Base-by-base conservation (phyloP, 1,140 invertebrate genomes). In the Bicyclus anynana region DNA sequence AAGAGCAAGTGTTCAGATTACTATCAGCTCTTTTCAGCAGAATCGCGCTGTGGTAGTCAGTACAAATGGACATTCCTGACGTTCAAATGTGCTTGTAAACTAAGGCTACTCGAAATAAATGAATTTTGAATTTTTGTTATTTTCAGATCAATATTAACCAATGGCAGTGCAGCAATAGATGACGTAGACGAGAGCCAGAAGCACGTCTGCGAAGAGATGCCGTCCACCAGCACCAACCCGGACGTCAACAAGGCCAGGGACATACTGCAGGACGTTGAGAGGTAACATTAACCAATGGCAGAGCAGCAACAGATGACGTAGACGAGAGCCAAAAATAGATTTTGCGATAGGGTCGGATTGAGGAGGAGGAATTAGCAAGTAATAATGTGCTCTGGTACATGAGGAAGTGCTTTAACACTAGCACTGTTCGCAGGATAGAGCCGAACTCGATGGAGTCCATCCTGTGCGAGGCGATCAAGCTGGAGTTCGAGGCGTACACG, bases 401-500 rank as follows among this genome's bases (percentile, higher is more conserved):
- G n/a, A n/a, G n/a, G n/a, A n/a, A n/a, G n/a, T n/a, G n/a, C n/a
- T n/a, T n/a, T n/a, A n/a, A n/a, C n/a, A n/a, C n/a, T n/a, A n/a
- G n/a, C n/a, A n/a, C 12, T 26, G 46, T 23, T 77, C 74, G 4
- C 78, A 90, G 89, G 57, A 89, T 89, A 83, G 89, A 91, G 66
- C 86, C 90, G 0, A 91, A 94, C 80, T 94, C 94, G 1, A 94
- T 96, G 69, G 94, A 96, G 75, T 94, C 94, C 0, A 95, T 96
- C 64, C 80, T 96, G 12, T 94, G 93, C 56, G 94, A 96, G 69
- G 95, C 95, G 7, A 96, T 96, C 57, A 95, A 95, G 72, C 82
- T 96, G 35, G 95, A 97, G 81, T 96, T 94, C 84, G 93, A 94
- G 62, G 91, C 93, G 0, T 93, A 93, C 63, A 90, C 90, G 17